phyloP scores from a whole-genome alignment of 1,140 invertebrate species.

The Cecropterus lyciades region DNA sequence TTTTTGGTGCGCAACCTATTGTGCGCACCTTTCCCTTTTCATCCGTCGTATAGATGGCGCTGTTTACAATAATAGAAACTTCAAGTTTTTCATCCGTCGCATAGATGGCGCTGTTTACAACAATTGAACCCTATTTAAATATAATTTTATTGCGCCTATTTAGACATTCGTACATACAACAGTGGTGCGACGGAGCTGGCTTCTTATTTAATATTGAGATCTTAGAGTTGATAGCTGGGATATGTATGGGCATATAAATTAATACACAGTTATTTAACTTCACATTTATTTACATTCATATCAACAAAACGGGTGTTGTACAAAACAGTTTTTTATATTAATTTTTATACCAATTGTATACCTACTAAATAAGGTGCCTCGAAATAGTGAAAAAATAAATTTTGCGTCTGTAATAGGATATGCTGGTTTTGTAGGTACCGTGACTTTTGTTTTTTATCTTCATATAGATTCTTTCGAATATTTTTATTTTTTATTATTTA shows the following conservation, averaged over 20 bases:
- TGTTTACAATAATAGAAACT: too few relatives aligned
- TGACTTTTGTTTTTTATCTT: slow-evolving; percentile 52
- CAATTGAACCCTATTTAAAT: too few relatives aligned
- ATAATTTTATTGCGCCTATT: too few relatives aligned
- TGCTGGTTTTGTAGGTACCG: slow-evolving; percentile 64
- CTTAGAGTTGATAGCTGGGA: not conserved
- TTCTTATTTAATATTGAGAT: too few relatives aligned
- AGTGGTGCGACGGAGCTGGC: too few relatives aligned
- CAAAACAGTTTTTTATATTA: slow-evolving; percentile 82
- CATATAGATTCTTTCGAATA: slow-evolving; percentile 8
- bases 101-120: too few relatives aligned
- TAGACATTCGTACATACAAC: too few relatives aligned
- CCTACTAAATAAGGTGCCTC: slow-evolving; percentile 71
- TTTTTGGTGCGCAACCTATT: too few relatives aligned
- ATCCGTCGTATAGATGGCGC: too few relatives aligned
- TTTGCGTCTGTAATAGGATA: slow-evolving; percentile 61
- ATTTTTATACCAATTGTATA: slow-evolving; percentile 76
- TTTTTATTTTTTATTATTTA: not conserved
- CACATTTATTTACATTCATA: slow-evolving; percentile 86
- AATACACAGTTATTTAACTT: slow-evolving; percentile 69
- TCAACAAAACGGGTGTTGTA: slow-evolving; percentile 85
- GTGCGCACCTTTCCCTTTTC: too few relatives aligned
- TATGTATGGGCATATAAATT: slow-evolving; percentile 23
- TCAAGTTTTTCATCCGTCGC: too few relatives aligned
- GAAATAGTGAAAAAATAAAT: slow-evolving; percentile 77